Conservation (phyloP, 1,140 invertebrate genomes). For the Hirudo medicinalis region DNA sequence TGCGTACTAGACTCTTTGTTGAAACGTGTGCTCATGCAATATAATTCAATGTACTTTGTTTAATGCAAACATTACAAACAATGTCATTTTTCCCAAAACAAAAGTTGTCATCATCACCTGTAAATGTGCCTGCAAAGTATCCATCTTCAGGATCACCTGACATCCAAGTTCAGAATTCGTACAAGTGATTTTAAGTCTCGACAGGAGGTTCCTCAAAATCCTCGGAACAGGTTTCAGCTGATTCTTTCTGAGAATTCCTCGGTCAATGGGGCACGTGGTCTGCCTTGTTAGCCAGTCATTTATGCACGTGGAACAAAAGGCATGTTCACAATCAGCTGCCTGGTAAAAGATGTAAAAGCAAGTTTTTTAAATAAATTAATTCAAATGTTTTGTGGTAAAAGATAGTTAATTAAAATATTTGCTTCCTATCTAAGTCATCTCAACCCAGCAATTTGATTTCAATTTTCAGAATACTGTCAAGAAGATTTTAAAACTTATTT, state of each 20-base stretch:
- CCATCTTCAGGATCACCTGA: constrained; percentile 66
- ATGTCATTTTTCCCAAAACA: not conserved
- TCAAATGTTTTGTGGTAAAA: not conserved
- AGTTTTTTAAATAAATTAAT: not conserved
- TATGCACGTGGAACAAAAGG: constrained; percentile 82
- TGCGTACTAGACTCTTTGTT: too few species aligned
- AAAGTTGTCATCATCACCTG: constrained; percentile 20
- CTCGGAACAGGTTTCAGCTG: constrained; percentile 77
- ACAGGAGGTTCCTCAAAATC: constrained; percentile 76
- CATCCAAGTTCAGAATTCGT: constrained; percentile 80
- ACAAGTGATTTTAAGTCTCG: constrained; percentile 72
- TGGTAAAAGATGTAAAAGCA: constrained; percentile 36
- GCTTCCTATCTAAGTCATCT: not conserved
- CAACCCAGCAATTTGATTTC: not conserved
- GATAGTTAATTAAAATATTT: too few species aligned
- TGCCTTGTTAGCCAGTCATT: constrained; percentile 83
- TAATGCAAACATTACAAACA: not conserved
- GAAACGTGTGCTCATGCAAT: too few species aligned
- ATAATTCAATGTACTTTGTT: not conserved
- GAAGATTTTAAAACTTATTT: not conserved
- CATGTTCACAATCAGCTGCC: constrained; percentile 87
- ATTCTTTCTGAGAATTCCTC: constrained; percentile 67
- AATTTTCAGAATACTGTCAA: constrained; percentile 18
- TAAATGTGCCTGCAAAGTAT: constrained; percentile 64
- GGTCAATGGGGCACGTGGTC: constrained; percentile 81